Evolutionary conservation across 2,113 vertebrate genomes (phyloP).

Genomic region (Erythrocercus mccallii): DNA sequence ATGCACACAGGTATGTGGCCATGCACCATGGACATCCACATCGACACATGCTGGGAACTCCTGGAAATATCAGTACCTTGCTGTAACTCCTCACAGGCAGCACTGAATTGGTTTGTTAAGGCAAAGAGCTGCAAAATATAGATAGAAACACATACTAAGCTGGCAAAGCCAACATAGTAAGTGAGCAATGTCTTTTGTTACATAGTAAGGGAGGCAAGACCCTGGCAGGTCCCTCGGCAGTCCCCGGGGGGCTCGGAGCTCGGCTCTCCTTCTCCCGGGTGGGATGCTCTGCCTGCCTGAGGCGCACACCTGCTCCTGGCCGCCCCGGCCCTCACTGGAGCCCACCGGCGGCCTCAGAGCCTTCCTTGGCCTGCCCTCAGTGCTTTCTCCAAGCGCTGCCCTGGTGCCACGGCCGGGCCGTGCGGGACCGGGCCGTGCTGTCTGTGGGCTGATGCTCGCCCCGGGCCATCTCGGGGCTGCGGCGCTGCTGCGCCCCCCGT

Average conservation of each 20-base stretch:
- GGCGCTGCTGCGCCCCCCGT: accelerated
- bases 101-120: not conserved
- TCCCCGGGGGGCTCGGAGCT: accelerated
- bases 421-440: not conserved
- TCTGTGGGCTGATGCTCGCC: accelerated
- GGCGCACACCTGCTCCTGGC: not conserved
- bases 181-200: not conserved
- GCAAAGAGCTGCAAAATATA: not conserved
- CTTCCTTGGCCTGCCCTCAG: not conserved
- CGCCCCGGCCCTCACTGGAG: accelerated
- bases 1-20: not conserved
- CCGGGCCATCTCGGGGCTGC: not conserved
- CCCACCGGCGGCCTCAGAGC: not conserved
- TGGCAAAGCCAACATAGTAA: not conserved
- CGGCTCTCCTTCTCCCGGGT: accelerated
- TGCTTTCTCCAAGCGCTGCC: too few relatives aligned
- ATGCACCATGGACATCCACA: accelerated
- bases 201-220: not conserved
- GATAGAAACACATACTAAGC: not conserved
- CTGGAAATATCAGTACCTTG: not conserved
- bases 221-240: not conserved
- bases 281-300: not conserved
- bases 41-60: accelerated
- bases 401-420: accelerated
- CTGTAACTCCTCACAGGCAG: not conserved